Conservation (phyloP, 2,888 invertebrate species). For the Liopterus haemorrhoidalis region DNA sequence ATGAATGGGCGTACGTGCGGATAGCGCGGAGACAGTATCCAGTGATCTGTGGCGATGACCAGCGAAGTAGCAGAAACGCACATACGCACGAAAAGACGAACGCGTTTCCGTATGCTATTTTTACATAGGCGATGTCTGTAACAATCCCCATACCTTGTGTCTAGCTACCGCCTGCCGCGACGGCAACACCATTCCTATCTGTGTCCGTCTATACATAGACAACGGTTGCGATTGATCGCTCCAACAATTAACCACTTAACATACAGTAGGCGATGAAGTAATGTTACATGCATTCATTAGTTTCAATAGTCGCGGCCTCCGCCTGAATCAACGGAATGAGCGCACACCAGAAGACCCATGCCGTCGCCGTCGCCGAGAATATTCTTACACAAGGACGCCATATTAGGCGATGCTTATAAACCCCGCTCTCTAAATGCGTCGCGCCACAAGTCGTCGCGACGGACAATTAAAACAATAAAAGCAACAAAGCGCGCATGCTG, state of each 20-base stretch:
- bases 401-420: slow-evolving; percentile 22
- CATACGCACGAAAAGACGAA: too few species aligned
- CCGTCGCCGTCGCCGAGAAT: slow-evolving; percentile 11
- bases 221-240: slow-evolving; percentile 10
- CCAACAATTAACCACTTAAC: slow-evolving; percentile 10
- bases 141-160: slow-evolving; percentile 10
- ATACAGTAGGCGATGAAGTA: slow-evolving; percentile 1
- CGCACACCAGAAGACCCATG: too few species aligned
- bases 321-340: too few species aligned
- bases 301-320: neutral
- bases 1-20: too few species aligned
- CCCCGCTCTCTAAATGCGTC: too few species aligned
- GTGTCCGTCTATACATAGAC: too few species aligned
- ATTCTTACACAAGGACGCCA: slow-evolving; percentile 20
- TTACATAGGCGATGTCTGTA: slow-evolving; percentile 14
- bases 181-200: too few species aligned
- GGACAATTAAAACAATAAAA: too few species aligned
- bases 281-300: neutral
- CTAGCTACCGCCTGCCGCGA: slow-evolving; percentile 2
- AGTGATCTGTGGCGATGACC: too few species aligned
- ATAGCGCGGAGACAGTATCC: too few species aligned
- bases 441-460: slow-evolving; percentile 18
- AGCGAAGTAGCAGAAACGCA: too few species aligned
- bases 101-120: slow-evolving; percentile 22
- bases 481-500: too few species aligned